Conservation (phyloP, 2,113 vertebrate species). For the Numenius arquata region DNA sequence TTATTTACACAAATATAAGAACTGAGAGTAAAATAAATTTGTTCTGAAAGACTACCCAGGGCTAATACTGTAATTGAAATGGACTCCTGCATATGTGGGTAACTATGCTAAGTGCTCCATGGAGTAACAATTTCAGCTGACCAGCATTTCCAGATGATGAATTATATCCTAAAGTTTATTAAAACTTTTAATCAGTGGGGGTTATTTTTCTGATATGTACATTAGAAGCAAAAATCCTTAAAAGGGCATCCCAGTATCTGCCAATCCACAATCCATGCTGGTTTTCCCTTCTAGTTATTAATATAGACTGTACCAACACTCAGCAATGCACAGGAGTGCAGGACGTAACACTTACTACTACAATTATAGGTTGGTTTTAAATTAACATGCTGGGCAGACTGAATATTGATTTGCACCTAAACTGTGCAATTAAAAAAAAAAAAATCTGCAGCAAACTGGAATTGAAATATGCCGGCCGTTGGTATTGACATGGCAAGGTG, state of each 20-base stretch:
- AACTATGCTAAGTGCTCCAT: neutral
- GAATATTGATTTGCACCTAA: neutral
- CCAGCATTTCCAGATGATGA: neutral
- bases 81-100: neutral
- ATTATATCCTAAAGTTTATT: neutral
- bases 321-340: neutral
- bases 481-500: neutral
- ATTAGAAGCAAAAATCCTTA: neutral
- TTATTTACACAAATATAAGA: neutral
- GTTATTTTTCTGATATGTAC: neutral
- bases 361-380: neutral
- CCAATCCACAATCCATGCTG: neutral
- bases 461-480: neutral
- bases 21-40: neutral
- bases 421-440: neutral
- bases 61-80: neutral
- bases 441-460: neutral
- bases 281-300: neutral
- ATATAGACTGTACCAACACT: neutral
- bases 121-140: neutral
- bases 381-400: neutral
- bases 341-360: neutral
- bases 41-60: neutral
- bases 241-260: neutral
- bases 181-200: neutral